Conservation (phyloP, 2,797 vertebrate genomes). For the Lagocephalus sceleratus region DNA sequence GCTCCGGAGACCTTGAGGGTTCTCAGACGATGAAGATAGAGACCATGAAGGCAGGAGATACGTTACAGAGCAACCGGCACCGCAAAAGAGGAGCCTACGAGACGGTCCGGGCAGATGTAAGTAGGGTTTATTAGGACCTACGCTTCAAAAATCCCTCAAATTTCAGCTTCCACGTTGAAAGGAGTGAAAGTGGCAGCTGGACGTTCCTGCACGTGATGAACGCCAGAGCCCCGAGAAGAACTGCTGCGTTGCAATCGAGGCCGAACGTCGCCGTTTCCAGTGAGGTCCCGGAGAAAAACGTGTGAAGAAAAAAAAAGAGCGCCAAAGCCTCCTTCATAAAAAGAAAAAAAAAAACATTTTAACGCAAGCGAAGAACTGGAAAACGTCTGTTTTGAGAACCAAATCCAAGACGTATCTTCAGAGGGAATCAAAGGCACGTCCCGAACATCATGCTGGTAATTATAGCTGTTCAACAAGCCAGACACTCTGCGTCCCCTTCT, state of each 20-base stretch:
- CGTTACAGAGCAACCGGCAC: constrained; percentile 37
- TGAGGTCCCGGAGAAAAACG: constrained; percentile 32
- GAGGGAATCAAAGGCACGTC: constrained; percentile 69
- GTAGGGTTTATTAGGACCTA: neutral
- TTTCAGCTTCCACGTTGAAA: neutral
- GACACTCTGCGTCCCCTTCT: constrained; percentile 43
- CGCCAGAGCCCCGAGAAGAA: constrained; percentile 14
- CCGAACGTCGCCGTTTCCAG: constrained; percentile 12
- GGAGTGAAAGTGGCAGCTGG: constrained; percentile 2
- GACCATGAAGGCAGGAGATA: constrained; percentile 38
- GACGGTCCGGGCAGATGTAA: constrained; percentile 17
- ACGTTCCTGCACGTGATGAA: constrained; percentile 20
- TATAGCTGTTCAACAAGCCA: constrained; percentile 60
- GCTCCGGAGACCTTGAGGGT: constrained; percentile 38
- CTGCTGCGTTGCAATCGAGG: constrained; percentile 28
- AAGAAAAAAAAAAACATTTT: constrained; percentile 58
- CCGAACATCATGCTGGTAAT: constrained; percentile 66
- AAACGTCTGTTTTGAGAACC: constrained; percentile 69
- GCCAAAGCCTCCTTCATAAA: constrained; percentile 53
- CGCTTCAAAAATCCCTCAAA: constrained; percentile 14
- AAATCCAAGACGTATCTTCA: constrained; percentile 64
- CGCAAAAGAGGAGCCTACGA: constrained; percentile 22
- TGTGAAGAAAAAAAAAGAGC: constrained; percentile 66
- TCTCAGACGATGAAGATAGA: constrained; percentile 54
- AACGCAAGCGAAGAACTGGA: constrained; percentile 65